Conservation (phyloP, 2,797 vertebrate species). For the Sebastes glaucus region DNA sequence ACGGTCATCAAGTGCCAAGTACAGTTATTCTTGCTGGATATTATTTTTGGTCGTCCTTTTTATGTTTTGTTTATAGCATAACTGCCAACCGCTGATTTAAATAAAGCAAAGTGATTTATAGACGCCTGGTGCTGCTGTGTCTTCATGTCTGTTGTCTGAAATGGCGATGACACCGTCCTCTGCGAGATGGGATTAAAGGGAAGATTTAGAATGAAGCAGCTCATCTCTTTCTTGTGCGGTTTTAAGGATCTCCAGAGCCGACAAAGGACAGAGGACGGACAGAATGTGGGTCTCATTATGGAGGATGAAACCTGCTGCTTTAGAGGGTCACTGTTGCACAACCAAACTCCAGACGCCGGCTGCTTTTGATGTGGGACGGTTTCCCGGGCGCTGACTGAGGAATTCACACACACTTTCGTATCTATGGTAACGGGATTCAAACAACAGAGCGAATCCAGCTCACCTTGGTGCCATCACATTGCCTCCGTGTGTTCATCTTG, state of each 20-base stretch:
- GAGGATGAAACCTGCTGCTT: background rate
- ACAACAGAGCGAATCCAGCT: background rate
- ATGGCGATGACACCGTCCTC: background rate
- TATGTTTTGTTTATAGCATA: constrained; percentile 53
- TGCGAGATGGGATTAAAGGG: background rate
- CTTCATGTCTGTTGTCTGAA: constrained; percentile 7
- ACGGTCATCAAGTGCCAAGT: constrained; percentile 80
- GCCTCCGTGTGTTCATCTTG: background rate
- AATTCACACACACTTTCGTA: constrained; percentile 37
- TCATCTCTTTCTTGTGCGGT: background rate
- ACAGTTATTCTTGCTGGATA: constrained; percentile 71
- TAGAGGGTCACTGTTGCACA: background rate
- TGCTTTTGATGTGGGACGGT: constrained; percentile 31
- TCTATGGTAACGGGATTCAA: constrained; percentile 24
- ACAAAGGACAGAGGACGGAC: background rate
- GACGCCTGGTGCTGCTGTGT: constrained; percentile 29
- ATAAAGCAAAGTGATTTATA: constrained; percentile 84
- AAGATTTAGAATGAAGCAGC: background rate
- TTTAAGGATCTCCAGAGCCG: background rate
- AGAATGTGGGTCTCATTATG: background rate
- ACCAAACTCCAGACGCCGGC: background rate
- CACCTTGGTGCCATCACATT: background rate
- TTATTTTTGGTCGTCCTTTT: constrained; percentile 66
- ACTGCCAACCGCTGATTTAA: constrained; percentile 82
- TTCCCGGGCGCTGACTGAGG: constrained; percentile 26